Conservation (phyloP, 2,888 invertebrate species). For the Phania funesta region DNA sequence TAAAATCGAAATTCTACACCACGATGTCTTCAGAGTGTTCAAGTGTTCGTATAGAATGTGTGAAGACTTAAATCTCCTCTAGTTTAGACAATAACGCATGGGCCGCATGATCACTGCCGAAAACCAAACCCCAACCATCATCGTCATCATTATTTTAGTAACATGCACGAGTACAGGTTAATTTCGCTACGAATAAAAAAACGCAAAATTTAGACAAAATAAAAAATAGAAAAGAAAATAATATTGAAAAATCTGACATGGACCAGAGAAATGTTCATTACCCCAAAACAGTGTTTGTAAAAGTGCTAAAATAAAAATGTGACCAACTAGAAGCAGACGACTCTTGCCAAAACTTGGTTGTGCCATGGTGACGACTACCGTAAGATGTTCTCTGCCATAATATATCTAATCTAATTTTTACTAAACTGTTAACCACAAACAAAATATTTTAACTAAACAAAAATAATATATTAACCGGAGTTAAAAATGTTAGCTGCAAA, state of each 20-base stretch:
- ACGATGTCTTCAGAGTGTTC: slow-evolving; percentile 24
- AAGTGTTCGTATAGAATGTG: slow-evolving; percentile 7
- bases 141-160: slow-evolving; percentile 42
- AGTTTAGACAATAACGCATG: slow-evolving; percentile 62
- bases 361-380: no score
- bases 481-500: no score
- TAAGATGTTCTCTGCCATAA: no score
- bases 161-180: slow-evolving; percentile 55
- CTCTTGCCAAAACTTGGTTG: no score
- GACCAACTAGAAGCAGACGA: slow-evolving; percentile 49
- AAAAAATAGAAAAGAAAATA: slow-evolving; percentile 21
- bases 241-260: slow-evolving; percentile 57
- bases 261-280: slow-evolving; percentile 42
- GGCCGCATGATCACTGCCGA: slow-evolving; percentile 53
- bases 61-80: slow-evolving; percentile 37
- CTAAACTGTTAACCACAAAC: no score
- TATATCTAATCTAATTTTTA: no score
- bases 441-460: no score
- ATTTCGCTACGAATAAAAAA: slow-evolving; percentile 42
- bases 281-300: not conserved
- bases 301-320: slow-evolving; percentile 1
- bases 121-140: slow-evolving; percentile 40
- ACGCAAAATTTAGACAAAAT: slow-evolving; percentile 42
- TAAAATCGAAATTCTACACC: slow-evolving; percentile 38
- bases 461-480: no score